Evolutionary conservation across 2,888 invertebrate species (phyloP), one percentile per base, ranked within the genome.

Genomic region (Embidobia sp.): DNA sequence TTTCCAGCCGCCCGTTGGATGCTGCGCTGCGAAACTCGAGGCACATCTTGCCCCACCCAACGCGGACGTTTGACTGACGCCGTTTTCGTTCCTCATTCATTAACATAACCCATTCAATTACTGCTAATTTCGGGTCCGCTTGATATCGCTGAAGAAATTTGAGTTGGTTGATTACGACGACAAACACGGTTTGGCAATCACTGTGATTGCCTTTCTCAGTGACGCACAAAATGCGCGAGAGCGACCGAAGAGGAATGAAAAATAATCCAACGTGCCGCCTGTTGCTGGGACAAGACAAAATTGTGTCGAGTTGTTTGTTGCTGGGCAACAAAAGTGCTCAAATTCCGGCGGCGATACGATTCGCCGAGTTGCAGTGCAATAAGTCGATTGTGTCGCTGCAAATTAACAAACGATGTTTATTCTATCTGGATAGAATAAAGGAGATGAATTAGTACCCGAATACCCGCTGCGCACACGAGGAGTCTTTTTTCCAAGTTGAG

Each of bases 321-420:
- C 67, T 57, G 67, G 67, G 48, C 67, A 57, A 69, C 69, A 59
- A 59, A 57, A 57, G 15, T 42, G 59, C 69, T 59, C 51, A 57
- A 69, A 67, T 18, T 11, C 26, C 3, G 18, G 8, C 18, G 33
- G 19, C 8, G 40, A 33, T 42, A 26, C 33, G 69, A 66, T 13
- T 53, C n/a, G 15, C 3, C 35, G n/a, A 29, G 40, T 59, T 51
- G 49, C 59, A 8, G 51, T 69, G 69, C 49, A 51, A 42, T 15
- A 8, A 27, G 29, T 49, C 33, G 10, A 16, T 51, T 33, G 40
- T 49, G 26, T 64, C 7, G 26, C 51, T 44, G 22, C n/a, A 7
- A 40, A 48, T 46, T 16, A 26, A 15, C 18, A 11, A 29, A 15
- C 16, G 26, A 40, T 6, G 18, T 31, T 48, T 31, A 29, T 49